These are phyloP conservation scores for Synanthedon formicaeformis DNA, from an alignment of 2,888 invertebrate species.

Conservation along the genomic window DNA sequence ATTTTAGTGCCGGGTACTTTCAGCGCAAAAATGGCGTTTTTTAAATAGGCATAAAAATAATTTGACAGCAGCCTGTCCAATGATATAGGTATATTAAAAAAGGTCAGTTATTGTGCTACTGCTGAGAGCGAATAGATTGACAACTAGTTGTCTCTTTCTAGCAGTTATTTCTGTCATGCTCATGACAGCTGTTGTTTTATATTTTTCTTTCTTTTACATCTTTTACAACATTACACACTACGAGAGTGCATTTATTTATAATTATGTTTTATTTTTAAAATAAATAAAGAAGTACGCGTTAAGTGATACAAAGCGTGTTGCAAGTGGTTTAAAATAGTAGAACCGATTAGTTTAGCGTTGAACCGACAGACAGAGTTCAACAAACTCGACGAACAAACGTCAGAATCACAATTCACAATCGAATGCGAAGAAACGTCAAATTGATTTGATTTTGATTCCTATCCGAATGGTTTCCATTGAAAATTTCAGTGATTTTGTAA, in stretches of 20 bases:
- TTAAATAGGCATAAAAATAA: no score
- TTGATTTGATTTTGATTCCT: background rate
- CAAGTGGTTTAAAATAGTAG: background rate
- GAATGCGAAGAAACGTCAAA: background rate
- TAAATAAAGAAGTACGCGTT: conserved; percentile 12
- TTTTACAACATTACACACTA: conserved; percentile 28
- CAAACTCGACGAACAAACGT: conserved; percentile 32
- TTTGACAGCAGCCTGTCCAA: no score
- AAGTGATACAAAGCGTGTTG: conserved; percentile 15
- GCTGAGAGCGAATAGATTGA: no score
- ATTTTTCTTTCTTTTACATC: conserved; percentile 16
- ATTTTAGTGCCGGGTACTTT: no score
- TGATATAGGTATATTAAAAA: no score
- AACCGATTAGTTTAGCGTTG: conserved; percentile 15
- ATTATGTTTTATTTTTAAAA: conserved; percentile 7
- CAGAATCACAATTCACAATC: background rate
- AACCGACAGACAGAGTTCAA: conserved; percentile 35
- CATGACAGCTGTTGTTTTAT: conserved; percentile 5
- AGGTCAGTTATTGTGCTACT: no score
- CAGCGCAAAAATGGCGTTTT: no score
- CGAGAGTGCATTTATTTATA: conserved; percentile 21
- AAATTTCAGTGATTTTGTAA: conserved; percentile 30
- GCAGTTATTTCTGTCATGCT: no score
- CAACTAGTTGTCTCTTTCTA: no score
- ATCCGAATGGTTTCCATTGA: conserved; percentile 20